Base-by-base conservation (phyloP, 2,888 invertebrate species). In the Apotomis betuletana region DNA sequence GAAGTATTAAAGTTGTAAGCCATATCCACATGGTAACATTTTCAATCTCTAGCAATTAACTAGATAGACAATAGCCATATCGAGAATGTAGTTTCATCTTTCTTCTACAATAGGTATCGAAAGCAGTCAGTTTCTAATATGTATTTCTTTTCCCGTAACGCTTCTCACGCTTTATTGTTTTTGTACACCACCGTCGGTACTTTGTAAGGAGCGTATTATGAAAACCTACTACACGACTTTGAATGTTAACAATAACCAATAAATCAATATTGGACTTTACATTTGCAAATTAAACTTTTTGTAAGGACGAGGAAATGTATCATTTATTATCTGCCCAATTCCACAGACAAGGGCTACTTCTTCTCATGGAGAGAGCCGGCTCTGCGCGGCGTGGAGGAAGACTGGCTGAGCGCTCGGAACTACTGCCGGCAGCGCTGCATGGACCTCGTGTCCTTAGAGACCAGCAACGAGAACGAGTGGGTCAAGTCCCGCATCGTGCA, bases 371-470 rank as follows among this genome's bases (percentile, higher is more conserved):
- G 96, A 73, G 97, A 97, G 83, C 96, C 95, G 4, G 94, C 95
- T 36, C 94, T 96, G 49, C 95, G 95, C 75, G 95, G 95, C 38
- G 95, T 96, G 62, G 96, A 97, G 86, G 95, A 96, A 79, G 97
- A 97, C 90, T 97, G 97, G 97, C 89, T 98, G 77, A 96, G 95
- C 61, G 97, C 96, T 36, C 95, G 98, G 82, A 98, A 98, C 87
- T 97, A 95, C 90, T 98, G 98, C 90, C 94, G 98, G 75, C 95
- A 96, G 90, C 95, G 97, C 73, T 98, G 98, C 89, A 98, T 98
- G 98, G 98, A 98, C 88, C 95, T 97, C 63, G 96, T 97, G 60
- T 97, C 97, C 3, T 87, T 98, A 80, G 97, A 98, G 90, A 97
- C 97, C 69, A 96, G 96, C 77, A 95, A 96, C 69, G 97, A 98